These are phyloP conservation scores for Cryptotermes secundus DNA, from an alignment of 1,140 invertebrate genomes.

Conservation along the genomic window DNA sequence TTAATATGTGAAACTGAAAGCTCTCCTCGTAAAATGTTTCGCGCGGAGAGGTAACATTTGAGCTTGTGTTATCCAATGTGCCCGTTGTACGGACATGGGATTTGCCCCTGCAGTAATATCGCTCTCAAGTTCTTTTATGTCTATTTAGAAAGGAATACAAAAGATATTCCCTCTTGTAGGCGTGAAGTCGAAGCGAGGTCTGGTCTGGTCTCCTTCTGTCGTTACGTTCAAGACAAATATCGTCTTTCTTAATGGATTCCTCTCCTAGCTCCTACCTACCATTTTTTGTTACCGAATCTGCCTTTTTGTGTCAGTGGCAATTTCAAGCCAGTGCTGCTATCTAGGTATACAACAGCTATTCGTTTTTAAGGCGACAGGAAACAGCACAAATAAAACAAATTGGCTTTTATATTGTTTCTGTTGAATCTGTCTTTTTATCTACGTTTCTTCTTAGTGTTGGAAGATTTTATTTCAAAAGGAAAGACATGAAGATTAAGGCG, in stretches of 20 bases:
- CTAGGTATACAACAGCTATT: neutral
- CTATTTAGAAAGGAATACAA: no score
- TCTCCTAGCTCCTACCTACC: neutral
- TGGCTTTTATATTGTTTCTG: neutral
- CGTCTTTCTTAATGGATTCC: neutral
- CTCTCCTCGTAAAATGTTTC: no score
- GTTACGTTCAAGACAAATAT: neutral
- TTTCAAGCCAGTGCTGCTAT: neutral
- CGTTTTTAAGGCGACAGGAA: neutral
- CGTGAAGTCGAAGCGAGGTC: no score
- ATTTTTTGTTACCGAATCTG: neutral
- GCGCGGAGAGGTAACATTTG: no score
- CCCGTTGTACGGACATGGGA: no score
- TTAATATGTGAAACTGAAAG: no score
- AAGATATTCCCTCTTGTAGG: no score
- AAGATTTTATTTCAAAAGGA: neutral
- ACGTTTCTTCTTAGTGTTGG: neutral
- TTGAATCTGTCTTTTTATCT: neutral
- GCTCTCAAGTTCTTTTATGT: no score
- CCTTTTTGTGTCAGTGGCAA: neutral
- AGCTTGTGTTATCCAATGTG: no score
- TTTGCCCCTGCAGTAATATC: no score
- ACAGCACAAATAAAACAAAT: conserved; percentile 4
- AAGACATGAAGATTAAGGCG: neutral
- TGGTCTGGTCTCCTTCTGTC: neutral